Base-by-base conservation (phyloP, 64 coral and sea anemone genomes). In the Actinia tenebrosa region DNA sequence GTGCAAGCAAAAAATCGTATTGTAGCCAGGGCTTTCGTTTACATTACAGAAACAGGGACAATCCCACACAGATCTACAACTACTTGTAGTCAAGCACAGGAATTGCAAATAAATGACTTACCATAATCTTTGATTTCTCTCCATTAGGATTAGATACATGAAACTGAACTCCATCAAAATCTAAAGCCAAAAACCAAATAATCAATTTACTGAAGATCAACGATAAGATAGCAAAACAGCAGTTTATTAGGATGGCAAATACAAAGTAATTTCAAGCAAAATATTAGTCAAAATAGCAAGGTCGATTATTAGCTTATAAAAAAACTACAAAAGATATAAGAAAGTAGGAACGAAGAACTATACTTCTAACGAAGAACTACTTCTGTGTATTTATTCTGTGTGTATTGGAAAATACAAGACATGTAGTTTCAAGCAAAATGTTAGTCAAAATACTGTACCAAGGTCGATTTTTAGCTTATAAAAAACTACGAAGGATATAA, bases 91-190 rank as follows among this genome's bases (percentile, higher is more conserved):
- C 7, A 58, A 58, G 15, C 7, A 2, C 7, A 7, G 7, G 10
- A 11, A 58, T 50, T 58, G 56, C 5, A 58, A 14, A 11, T 75
- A 11, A 75, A 75, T 4, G 20, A 2, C 91, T 93, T 93, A 99
- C 97, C 86, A 64, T 95, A 20, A 99, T 71, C 46, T 99, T 99
- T 77, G 93, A 93, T 89, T 99, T 99, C 44, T 99, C 97, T 1
- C 93, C 93, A 91, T 99, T 87, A 80, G 97, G 97, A 84, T 99
- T 99, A 43, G 97, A 99, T 68, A 99, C 60, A 88, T 99, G 97
- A 75, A 99, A 99, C 72, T 95, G 93, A 27, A 95, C 97, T 60
- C 97, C 97, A 95, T 99, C 97, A 85, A 99, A 99, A 80, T 99
- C 97, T 99, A 80, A 77, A 87, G 30, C 85, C 43, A 7, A 26